These are phyloP conservation scores for Pegoplata infirma DNA, from an alignment of 2,888 invertebrate genomes.

Conservation along the genomic window DNA sequence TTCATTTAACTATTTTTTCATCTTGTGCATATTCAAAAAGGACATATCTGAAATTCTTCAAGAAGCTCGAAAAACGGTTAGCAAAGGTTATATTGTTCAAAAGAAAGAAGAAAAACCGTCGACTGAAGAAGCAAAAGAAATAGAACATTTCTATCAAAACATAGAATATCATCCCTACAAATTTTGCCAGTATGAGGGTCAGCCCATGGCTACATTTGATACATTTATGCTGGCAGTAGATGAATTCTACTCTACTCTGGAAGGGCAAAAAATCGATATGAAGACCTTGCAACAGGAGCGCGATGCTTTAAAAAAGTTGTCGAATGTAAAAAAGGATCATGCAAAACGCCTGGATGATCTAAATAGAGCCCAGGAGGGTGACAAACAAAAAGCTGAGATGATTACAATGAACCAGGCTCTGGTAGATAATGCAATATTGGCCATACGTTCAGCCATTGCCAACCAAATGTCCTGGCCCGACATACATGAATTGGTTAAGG, in stretches of 20 bases:
- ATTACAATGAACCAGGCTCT: constrained; percentile 92
- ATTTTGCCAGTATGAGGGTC: constrained; percentile 85
- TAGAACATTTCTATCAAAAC: constrained; percentile 85
- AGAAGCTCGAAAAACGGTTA: constrained; percentile 59
- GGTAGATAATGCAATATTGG: constrained; percentile 92
- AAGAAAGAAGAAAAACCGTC: constrained; percentile 86
- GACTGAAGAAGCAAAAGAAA: constrained; percentile 71
- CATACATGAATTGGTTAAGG: constrained; percentile 88
- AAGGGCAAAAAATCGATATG: constrained; percentile 96
- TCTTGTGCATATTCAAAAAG: too few species aligned
- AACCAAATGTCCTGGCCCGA: constrained; percentile 97
- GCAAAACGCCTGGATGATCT: constrained; percentile 90
- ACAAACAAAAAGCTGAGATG: constrained; percentile 91
- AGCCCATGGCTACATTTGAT: constrained; percentile 83
- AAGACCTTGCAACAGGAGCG: constrained; percentile 91
- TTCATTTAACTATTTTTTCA: too few species aligned
- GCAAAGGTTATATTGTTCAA: constrained; percentile 87
- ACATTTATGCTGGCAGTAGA: constrained; percentile 94
- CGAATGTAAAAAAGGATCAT: constrained; percentile 96
- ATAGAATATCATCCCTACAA: constrained; percentile 96
- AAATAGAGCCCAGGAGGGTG: constrained; percentile 86
- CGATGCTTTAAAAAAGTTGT: constrained; percentile 96
- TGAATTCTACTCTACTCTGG: constrained; percentile 96
- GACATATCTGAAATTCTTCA: constrained; percentile 66
- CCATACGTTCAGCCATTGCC: constrained; percentile 92